phyloP scores from a whole-genome alignment of 2,888 invertebrate genomes.

The Drosophila quinaria region DNA sequence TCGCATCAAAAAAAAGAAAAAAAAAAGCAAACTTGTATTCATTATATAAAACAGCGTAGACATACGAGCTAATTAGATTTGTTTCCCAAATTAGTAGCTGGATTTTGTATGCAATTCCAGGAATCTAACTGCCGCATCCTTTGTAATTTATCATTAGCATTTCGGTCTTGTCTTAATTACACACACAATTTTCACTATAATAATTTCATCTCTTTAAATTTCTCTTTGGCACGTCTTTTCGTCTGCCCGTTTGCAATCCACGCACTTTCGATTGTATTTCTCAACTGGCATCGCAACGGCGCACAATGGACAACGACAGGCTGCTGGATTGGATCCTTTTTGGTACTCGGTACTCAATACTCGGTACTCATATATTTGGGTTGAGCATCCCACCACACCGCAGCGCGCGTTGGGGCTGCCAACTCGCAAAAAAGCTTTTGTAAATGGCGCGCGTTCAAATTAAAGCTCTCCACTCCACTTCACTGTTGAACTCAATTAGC shows the following conservation, averaged over 20 bases:
- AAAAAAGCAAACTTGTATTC: conserved; percentile 24
- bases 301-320: conserved; percentile 66
- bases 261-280: conserved; percentile 78
- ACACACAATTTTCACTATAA: conserved; percentile 65
- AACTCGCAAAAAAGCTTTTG: conserved; percentile 54
- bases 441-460: conserved; percentile 44
- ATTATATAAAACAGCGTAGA: conserved; percentile 57
- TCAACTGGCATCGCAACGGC: conserved; percentile 69
- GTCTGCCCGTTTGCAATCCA: conserved; percentile 67
- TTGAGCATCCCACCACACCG: conserved; percentile 51
- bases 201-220: conserved; percentile 58
- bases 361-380: conserved; percentile 37
- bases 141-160: conserved; percentile 44
- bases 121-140: conserved; percentile 44
- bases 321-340: conserved; percentile 67
- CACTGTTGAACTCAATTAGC: background rate
- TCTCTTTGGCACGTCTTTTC: conserved; percentile 42
- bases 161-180: conserved; percentile 49
- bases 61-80: conserved; percentile 41
- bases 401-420: conserved; percentile 44
- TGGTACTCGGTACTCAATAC: conserved; percentile 11
- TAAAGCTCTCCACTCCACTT: background rate
- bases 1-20: conserved; percentile 9
- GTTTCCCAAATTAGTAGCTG: conserved; percentile 17
- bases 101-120: conserved; percentile 29